Evolutionary conservation across 2,888 invertebrate species (phyloP).

Genomic region (Cosmorhoe ocellata): DNA sequence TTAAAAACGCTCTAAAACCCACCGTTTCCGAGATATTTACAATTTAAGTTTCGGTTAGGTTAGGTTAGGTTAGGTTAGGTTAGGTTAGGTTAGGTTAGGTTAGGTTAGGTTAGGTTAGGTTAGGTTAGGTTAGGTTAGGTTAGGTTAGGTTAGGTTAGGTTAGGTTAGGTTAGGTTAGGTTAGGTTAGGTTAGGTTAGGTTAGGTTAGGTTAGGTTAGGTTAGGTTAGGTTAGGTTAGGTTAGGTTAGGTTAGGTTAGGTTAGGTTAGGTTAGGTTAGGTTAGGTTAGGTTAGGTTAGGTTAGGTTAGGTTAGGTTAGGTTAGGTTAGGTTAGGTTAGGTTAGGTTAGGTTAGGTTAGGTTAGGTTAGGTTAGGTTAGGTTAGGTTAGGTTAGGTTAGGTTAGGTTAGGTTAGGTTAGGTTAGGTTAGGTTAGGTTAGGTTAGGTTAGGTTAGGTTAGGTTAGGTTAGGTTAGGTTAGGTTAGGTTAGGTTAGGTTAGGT

Average conservation of each 20-base stretch:
- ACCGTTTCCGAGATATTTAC: too few species aligned
- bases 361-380: constrained; percentile 16
- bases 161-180: constrained; percentile 29
- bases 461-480: constrained; percentile 25
- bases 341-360: constrained; percentile 18
- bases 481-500: constrained; percentile 26
- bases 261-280: constrained; percentile 24
- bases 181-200: constrained; percentile 26
- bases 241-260: constrained; percentile 29
- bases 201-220: constrained; percentile 29
- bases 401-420: constrained; percentile 28
- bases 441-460: constrained; percentile 27
- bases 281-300: constrained; percentile 19
- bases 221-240: constrained; percentile 29
- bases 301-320: constrained; percentile 20
- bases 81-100: constrained; percentile 29
- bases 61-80: constrained; percentile 28
- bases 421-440: constrained; percentile 29
- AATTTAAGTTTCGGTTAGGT: too few species aligned
- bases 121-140: constrained; percentile 28
- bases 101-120: constrained; percentile 30
- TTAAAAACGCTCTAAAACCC: too few species aligned
- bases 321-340: constrained; percentile 17
- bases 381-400: constrained; percentile 27
- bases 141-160: constrained; percentile 28